phyloP scores from a whole-genome alignment of 2,113 vertebrate species.

The Arenaria interpres region DNA sequence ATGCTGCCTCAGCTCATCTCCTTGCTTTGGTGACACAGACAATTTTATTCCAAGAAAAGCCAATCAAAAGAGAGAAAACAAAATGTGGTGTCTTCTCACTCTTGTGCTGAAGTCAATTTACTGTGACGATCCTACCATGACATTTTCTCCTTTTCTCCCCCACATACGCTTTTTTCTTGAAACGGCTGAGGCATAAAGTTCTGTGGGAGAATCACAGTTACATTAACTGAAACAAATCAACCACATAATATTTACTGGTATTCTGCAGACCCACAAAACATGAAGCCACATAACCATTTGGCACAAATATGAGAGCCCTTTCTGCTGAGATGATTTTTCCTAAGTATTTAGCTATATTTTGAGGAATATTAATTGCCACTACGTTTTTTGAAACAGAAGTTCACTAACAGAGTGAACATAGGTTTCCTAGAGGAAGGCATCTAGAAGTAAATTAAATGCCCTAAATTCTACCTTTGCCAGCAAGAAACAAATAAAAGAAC shows the following conservation, averaged over 20 bases:
- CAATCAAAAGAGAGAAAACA: background rate
- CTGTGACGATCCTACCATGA: constrained; percentile 1
- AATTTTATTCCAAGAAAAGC: background rate
- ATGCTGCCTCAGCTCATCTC: background rate
- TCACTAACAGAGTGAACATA: background rate
- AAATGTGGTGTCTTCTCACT: background rate
- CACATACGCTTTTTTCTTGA: background rate
- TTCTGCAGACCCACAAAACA: background rate
- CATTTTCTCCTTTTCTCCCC: background rate
- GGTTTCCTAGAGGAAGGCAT: background rate
- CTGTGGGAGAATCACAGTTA: constrained; percentile 30
- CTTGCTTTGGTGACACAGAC: background rate
- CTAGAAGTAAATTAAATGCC: background rate
- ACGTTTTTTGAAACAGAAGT: background rate
- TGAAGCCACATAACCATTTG: background rate
- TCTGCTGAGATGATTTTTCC: background rate
- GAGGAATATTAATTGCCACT: background rate
- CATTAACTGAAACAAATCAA: background rate
- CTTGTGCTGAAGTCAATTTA: background rate
- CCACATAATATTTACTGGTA: background rate
- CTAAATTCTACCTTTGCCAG: background rate
- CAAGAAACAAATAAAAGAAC: background rate
- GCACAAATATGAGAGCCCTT: background rate
- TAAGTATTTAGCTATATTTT: background rate
- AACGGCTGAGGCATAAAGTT: constrained; percentile 40